phyloP scores from a whole-genome alignment of 2,797 vertebrate species.

The Lerista edwardsae region DNA sequence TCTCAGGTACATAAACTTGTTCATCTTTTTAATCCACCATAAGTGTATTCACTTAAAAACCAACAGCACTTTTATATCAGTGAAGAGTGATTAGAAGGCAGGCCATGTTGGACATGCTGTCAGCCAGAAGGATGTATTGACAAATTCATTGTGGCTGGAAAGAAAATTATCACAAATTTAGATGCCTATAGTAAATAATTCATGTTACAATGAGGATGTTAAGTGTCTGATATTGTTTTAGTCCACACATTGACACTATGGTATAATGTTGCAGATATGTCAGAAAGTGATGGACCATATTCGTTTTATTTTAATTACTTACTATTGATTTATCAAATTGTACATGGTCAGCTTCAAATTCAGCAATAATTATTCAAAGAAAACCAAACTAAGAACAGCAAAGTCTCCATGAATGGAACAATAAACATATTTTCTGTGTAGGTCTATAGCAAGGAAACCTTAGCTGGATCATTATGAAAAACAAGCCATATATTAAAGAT shows the following conservation, averaged over 20 bases:
- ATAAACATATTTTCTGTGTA: conserved; percentile 24
- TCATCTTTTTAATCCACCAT: conserved; percentile 53
- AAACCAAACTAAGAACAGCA: conserved; percentile 4
- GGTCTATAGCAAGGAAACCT: conserved; percentile 26
- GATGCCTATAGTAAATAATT: conserved; percentile 49
- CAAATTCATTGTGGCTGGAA: conserved; percentile 46
- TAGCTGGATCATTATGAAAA: conserved; percentile 50
- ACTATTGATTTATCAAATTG: conserved; percentile 33
- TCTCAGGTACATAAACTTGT: conserved; percentile 71
- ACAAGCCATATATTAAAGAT: conserved; percentile 60
- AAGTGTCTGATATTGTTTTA: conserved; percentile 41
- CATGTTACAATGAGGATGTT: not conserved
- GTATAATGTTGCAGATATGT: conserved; percentile 4
- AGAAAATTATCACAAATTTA: conserved; percentile 24
- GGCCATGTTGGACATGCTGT: not conserved
- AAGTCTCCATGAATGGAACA: not conserved
- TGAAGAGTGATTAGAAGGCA: conserved; percentile 39
- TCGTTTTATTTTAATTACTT: conserved; percentile 52
- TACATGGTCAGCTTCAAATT: conserved; percentile 39
- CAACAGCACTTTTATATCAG: conserved; percentile 55
- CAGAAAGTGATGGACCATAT: conserved; percentile 64
- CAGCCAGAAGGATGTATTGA: conserved; percentile 10
- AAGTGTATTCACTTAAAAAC: conserved; percentile 49
- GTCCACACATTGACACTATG: conserved; percentile 40
- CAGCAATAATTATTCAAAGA: conserved; percentile 39